A percentile compares a stretch with the other conserved stretches of the same genome.
Conservation (phyloP, 2,888 invertebrate genomes). For the Agrochola litura region DNA sequence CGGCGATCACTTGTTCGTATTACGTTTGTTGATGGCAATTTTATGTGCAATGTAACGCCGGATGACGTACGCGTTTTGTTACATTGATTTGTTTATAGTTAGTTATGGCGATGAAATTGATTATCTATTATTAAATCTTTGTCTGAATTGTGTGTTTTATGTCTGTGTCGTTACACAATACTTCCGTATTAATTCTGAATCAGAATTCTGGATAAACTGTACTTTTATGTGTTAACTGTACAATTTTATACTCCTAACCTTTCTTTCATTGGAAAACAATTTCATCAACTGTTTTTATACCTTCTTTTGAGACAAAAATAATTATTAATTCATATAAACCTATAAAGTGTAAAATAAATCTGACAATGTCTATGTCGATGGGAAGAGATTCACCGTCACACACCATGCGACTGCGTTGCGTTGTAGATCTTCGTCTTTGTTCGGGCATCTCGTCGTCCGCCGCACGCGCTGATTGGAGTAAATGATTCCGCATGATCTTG, state of each 20-base stretch:
- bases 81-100: constrained; percentile 61
- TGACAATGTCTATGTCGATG: constrained; percentile 55
- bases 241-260: not conserved
- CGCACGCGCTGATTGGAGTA: constrained; percentile 84
- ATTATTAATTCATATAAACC: constrained; percentile 21
- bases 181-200: constrained; percentile 3
- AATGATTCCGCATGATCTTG: constrained; percentile 88
- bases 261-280: constrained; percentile 1
- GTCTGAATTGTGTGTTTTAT: constrained; percentile 47
- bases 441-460: constrained; percentile 73
- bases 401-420: constrained; percentile 59
- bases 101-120: constrained; percentile 40
- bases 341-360: constrained; percentile 27
- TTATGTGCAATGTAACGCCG: constrained; percentile 73
- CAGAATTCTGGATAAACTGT: not conserved
- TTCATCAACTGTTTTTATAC: not conserved
- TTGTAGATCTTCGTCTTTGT: constrained; percentile 75
- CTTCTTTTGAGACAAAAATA: constrained; percentile 6
- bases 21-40: constrained; percentile 79
- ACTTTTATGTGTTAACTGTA: constrained; percentile 5
- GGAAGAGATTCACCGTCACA: constrained; percentile 52
- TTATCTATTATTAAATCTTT: constrained; percentile 54
- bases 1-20: constrained; percentile 77
- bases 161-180: constrained; percentile 12
- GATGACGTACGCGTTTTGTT: constrained; percentile 66